Conservation (phyloP, 2,113 vertebrate species). For the Myiagra hebetior region DNA sequence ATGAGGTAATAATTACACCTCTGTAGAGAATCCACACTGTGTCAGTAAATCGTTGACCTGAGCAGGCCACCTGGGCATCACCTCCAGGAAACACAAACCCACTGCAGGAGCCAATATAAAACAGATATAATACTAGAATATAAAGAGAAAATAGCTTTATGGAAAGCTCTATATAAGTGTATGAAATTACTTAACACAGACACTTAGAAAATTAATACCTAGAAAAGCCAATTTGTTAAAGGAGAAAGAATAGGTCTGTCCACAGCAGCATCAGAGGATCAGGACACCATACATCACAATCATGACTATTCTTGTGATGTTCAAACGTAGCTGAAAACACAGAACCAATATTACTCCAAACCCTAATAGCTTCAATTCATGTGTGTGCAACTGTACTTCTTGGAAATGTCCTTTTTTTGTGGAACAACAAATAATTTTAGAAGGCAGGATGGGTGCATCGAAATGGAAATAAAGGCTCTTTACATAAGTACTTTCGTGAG, state of each 20-base stretch:
- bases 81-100: background rate
- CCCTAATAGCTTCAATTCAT: background rate
- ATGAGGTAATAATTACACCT: background rate
- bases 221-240: background rate
- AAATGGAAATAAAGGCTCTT: background rate
- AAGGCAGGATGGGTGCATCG: background rate
- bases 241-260: background rate
- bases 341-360: background rate
- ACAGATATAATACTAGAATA: background rate
- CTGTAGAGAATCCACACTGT: background rate
- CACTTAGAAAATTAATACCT: background rate
- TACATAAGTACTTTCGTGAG: background rate
- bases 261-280: background rate
- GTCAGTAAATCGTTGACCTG: background rate
- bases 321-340: background rate
- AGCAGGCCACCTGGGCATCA: background rate
- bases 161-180: background rate
- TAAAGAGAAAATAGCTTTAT: background rate
- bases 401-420: background rate
- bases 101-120: background rate
- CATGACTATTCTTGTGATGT: background rate
- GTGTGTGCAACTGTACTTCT: background rate
- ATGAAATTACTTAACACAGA: background rate
- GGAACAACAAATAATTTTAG: background rate
- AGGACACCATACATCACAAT: background rate